A percentile compares a stretch with the other conserved stretches of the same genome.
These are phyloP conservation scores for Murina feae DNA, from an alignment of 2,113 vertebrate species.

Conservation along the genomic window DNA sequence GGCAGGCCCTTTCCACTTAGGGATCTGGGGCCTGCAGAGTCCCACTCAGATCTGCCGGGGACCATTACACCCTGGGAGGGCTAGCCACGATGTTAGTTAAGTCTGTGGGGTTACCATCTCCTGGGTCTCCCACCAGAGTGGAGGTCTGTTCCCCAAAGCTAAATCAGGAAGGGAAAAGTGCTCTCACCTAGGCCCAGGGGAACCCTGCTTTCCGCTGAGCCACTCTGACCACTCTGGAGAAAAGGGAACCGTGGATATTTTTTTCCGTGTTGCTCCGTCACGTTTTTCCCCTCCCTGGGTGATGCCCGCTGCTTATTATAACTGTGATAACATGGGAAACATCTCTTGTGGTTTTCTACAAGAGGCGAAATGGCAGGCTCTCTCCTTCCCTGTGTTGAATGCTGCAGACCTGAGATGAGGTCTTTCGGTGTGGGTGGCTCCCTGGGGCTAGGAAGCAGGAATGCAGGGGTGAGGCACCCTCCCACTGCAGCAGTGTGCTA, in stretches of 20 bases:
- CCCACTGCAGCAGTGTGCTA: too few relatives aligned
- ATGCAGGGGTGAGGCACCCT: too few relatives aligned
- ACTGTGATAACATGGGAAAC: constrained; percentile 31
- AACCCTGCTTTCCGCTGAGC: neutral
- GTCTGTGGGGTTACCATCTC: neutral
- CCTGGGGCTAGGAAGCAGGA: neutral
- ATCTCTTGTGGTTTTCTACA: neutral
- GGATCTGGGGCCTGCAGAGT: neutral
- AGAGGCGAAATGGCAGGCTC: neutral
- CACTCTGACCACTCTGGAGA: neutral
- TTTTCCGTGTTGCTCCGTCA: neutral
- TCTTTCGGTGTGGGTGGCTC: fast-evolving
- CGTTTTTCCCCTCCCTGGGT: neutral
- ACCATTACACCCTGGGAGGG: neutral
- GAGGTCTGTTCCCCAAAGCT: constrained; percentile 38
- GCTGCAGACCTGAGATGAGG: neutral
- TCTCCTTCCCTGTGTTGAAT: neutral
- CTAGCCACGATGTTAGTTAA: too few relatives aligned
- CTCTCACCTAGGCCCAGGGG: neutral
- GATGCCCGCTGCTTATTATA: constrained; percentile 6
- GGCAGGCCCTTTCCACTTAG: neutral
- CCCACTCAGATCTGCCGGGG: neutral
- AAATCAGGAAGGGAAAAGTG: neutral
- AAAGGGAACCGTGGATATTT: neutral
- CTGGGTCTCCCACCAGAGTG: neutral